A percentile compares a stretch with the other conserved stretches of the same genome.
Conservation (phyloP, 2,797 vertebrate species). For the Bovichtus diacanthus region DNA sequence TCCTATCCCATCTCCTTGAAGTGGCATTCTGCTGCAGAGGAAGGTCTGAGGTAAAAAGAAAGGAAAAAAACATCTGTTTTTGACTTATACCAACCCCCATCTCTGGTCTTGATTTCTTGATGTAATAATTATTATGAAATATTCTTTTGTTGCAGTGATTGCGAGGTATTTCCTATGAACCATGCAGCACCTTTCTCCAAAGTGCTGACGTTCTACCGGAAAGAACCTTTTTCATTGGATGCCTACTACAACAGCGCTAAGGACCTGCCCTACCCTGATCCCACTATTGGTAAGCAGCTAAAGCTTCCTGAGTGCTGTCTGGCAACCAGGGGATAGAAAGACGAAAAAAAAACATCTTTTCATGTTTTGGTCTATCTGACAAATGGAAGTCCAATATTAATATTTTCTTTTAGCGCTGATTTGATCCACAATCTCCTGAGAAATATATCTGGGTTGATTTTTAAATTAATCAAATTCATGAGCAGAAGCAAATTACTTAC, state of each 20-base stretch:
- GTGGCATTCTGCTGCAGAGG: constrained; percentile 97
- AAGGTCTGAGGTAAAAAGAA: constrained; percentile 91
- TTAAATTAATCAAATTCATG: not conserved
- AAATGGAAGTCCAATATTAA: not conserved
- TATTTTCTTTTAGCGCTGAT: not conserved
- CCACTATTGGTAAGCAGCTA: constrained; percentile 89
- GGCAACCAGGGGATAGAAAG: not conserved
- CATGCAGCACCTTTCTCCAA: constrained; percentile 97
- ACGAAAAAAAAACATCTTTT: not conserved
- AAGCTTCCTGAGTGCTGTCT: not conserved
- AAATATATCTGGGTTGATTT: not conserved
- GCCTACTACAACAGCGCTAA: constrained; percentile 93
- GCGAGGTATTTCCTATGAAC: constrained; percentile 96
- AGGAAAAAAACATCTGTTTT: not conserved
- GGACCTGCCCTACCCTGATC: constrained; percentile 94
- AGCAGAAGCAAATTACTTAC: not conserved
- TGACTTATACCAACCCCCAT: not conserved
- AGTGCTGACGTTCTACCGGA: constrained; percentile 98
- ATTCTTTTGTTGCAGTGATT: constrained; percentile 87
- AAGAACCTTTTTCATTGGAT: constrained; percentile 94
- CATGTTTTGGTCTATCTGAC: not conserved
- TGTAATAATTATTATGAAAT: not conserved
- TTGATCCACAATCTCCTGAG: not conserved
- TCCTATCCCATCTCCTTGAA: constrained; percentile 94
- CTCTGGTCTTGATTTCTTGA: not conserved